phyloP scores from a whole-genome alignment of 2,888 invertebrate genomes.

The Syritta pipiens region DNA sequence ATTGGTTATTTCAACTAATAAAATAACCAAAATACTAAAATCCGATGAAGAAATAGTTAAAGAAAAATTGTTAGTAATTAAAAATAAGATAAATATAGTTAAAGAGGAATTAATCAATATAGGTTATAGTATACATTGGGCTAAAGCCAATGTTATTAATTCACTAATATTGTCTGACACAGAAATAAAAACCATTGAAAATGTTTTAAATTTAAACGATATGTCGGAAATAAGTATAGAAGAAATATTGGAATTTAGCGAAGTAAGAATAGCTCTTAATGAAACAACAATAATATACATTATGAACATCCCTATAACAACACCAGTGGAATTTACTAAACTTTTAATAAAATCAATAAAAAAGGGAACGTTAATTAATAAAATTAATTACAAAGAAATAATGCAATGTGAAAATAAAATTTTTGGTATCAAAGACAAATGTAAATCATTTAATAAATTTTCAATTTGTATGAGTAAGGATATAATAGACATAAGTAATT shows the following conservation, averaged over 20 bases:
- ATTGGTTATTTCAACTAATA: neutral
- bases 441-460: neutral
- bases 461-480: neutral
- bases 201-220: slow-evolving; percentile 8
- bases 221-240: slow-evolving; percentile 17
- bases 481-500: slow-evolving; percentile 5
- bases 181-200: no score
- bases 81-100: slow-evolving; percentile 17
- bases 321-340: no score
- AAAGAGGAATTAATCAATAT: slow-evolving; percentile 24
- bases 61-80: neutral
- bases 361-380: slow-evolving; percentile 11
- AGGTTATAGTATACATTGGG: slow-evolving; percentile 24
- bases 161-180: no score
- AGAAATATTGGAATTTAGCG: slow-evolving; percentile 46
- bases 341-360: slow-evolving; percentile 39
- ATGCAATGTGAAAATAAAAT: slow-evolving; percentile 14
- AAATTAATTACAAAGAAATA: slow-evolving; percentile 19
- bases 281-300: slow-evolving; percentile 25
- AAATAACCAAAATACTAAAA: neutral
- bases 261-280: slow-evolving; percentile 27
- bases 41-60: neutral
- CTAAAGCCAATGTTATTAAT: slow-evolving; percentile 15
- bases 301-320: no score
- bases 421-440: slow-evolving; percentile 1